Base-by-base conservation (phyloP, 2,797 vertebrate species). In the Cyprinodon diabolis region DNA sequence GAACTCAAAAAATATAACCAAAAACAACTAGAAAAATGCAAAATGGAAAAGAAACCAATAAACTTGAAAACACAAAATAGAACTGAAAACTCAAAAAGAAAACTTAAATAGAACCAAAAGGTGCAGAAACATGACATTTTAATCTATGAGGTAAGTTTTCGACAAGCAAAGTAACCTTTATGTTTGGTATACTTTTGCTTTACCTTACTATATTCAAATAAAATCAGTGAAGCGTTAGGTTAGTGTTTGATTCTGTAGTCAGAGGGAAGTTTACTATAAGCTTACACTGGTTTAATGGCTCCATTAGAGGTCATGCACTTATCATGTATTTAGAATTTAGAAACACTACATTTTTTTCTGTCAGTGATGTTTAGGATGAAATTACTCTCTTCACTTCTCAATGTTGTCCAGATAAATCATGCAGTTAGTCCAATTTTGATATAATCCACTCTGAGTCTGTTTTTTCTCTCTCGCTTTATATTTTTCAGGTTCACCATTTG, bases 401-500 rank as follows among this genome's bases (percentile, higher is more conserved):
- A 19, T 43, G 19, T 6, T 43, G 37, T 10, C 12, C 10, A 6
- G 3, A 21, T 11, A 62, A 9, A 37, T 62, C 17, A 62, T 19
- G 37, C 17, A 40, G 2, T 40, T 6, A 40, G 6, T 23, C 54
- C 51, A 49, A 12, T 51, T 49, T 17, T 43, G 54, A 40, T 17
- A 19, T 40, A 23, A 56, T 37, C 4, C n/a, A 37, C 2, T 15
- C 6, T 21, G 2, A 23, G 17, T 21, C 21, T 68, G 54, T 35
- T 10, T 17, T 7, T 17, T 74, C 60, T 78, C 1, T 58, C 47
- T 37, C 17, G 1, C 2, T 23, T 45, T 2, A 23, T 58, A 56
- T 57, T 54, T 23, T 62, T 13, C 92, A 98, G 97, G 97, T 58
- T 98, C 97, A 72, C 97, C 97, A 0, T 98, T 98, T 71, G 96